Base-by-base conservation (phyloP, 2,888 invertebrate species). In the Sinodicranocentrus sp. region DNA sequence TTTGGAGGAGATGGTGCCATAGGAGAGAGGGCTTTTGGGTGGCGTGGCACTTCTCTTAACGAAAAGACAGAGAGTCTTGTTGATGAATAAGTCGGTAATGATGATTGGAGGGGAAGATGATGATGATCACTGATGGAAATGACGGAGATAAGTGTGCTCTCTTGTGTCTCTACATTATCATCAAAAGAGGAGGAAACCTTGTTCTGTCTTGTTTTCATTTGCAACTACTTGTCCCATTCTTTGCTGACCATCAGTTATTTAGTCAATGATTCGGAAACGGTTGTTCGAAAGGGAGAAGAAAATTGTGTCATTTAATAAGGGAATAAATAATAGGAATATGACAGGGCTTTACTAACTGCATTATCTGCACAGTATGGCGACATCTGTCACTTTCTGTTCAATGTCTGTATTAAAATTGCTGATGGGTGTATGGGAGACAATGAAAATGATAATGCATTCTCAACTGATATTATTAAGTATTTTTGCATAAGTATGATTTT, bases 121-220 rank as follows among this genome's bases (percentile, higher is more conserved):
- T 19, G 52, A 19, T 52, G 17, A 52, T 52, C 52, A 52, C 52
- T 17, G 8, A 52, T 52, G 52, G 19, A 52, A 52, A 52, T 52
- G 44, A 44, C 44, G 44, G 44, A 13, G 44, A 44, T 44, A 44
- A 44, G 52, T 52, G 52, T 52, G 33, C 33, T 33, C 33, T 33
- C 33, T 6, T 33, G 3, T 33, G 33, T 33, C 10, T 33, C 33
- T 10, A 33, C 61, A 28, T 28, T 28, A 28, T 10, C 54, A 1
- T 19, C 61, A 63, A 63, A 61, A 17, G 23, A 15, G 2, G 57
- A 6, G 44, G 44, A 67, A 33, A 23, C 39, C 39, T 39, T 44
- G 23, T 15, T 21, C 23, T 67, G 21, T 25, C 26, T 59, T 5
- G 33, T 33, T 33, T 54, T 21, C 23, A 19, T 54, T 54, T 19